Conservation (phyloP, 2,888 invertebrate species). For the Pterostichus madidus region DNA sequence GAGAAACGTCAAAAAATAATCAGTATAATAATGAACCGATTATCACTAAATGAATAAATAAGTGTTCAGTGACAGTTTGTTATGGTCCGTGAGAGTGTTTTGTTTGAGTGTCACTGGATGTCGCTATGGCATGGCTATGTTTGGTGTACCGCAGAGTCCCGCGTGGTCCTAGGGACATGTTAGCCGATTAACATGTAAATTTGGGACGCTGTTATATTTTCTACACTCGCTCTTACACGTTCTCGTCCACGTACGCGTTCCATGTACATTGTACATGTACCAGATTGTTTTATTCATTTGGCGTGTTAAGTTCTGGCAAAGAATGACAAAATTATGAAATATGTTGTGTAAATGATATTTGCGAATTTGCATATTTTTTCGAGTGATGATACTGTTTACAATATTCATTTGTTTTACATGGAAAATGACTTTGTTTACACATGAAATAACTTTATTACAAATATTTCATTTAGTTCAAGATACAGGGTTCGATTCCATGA, state of each 20-base stretch:
- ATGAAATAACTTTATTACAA: constrained; percentile 12
- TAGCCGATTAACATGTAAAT: constrained; percentile 59
- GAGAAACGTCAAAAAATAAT: too few species aligned
- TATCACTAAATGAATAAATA: too few species aligned
- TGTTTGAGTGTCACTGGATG: background rate
- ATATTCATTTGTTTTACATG: constrained; percentile 31
- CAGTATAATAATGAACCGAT: too few species aligned
- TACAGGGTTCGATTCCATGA: too few species aligned
- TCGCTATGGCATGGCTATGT: constrained; percentile 30
- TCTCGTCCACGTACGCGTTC: background rate
- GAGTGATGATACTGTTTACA: constrained; percentile 31
- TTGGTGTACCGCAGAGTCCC: constrained; percentile 33
- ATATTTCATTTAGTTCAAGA: too few species aligned
- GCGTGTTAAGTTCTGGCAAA: constrained; percentile 9
- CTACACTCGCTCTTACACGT: constrained; percentile 14
- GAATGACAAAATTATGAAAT: constrained; percentile 46
- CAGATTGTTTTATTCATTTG: constrained; percentile 56
- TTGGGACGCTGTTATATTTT: constrained; percentile 48
- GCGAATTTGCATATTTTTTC: constrained; percentile 46
- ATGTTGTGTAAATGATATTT: constrained; percentile 47
- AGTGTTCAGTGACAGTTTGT: too few species aligned
- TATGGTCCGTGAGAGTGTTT: too few species aligned
- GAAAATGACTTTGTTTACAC: constrained; percentile 8
- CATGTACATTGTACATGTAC: background rate
- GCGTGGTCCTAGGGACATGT: constrained; percentile 29